phyloP scores from a whole-genome alignment of 2,888 invertebrate genomes.

The Drosophila helvetica region DNA sequence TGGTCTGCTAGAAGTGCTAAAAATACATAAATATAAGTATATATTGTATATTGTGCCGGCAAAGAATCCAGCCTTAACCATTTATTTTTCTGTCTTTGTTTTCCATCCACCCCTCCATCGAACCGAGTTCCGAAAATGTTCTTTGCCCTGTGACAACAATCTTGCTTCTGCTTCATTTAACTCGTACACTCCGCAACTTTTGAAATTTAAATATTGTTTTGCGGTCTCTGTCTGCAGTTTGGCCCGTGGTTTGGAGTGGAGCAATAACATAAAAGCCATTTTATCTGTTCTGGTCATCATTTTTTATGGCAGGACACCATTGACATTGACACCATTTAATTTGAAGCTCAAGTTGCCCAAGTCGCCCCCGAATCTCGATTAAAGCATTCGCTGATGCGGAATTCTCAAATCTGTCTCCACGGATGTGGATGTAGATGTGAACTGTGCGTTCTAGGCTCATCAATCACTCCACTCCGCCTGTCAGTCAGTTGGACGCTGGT shows the following conservation, averaged over 20 bases:
- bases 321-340: conserved; percentile 74
- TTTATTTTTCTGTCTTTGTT: conserved; percentile 35
- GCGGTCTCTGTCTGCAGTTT: conserved; percentile 48
- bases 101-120: conserved; percentile 15
- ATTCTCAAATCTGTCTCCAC: conserved; percentile 53
- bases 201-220: conserved; percentile 79
- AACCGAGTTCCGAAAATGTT: conserved; percentile 11
- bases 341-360: conserved; percentile 22
- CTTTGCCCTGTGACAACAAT: conserved; percentile 69
- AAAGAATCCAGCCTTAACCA: neutral
- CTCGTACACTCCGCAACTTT: conserved; percentile 73
- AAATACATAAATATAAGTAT: neutral
- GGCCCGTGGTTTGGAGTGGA: conserved; percentile 36
- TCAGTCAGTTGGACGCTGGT: neutral
- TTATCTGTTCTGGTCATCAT: conserved; percentile 73
- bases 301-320: conserved; percentile 60
- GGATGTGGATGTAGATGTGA: too few species aligned
- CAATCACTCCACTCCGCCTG: conserved; percentile 50
- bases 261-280: conserved; percentile 74
- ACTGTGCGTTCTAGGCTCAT: conserved; percentile 51
- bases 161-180: conserved; percentile 83
- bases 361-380: conserved; percentile 56
- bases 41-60: too few species aligned
- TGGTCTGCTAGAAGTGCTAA: conserved; percentile 48
- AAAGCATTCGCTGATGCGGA: conserved; percentile 69